Evolutionary conservation across 2,888 invertebrate genomes (phyloP).

Genomic region (Cremastobaeus sp.): DNA sequence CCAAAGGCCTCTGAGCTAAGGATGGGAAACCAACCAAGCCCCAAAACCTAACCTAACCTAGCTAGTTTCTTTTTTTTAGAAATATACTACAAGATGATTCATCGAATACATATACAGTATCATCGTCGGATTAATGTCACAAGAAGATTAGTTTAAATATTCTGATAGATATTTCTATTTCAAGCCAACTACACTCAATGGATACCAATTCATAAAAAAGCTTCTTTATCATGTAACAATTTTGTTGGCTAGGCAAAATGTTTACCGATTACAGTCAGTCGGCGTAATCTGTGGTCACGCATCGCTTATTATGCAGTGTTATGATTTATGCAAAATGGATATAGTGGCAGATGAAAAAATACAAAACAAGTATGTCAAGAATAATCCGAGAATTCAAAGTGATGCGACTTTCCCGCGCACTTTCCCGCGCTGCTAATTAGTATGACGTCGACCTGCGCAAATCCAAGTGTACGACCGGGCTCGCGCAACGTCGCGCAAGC

Average conservation of each 20-base stretch:
- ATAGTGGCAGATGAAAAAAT: constrained; percentile 10
- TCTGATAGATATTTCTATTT: neutral
- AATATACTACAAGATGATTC: too few species aligned
- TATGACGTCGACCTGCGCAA: constrained; percentile 34
- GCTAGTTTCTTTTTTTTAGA: too few species aligned
- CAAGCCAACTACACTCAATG: neutral
- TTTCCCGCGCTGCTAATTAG: constrained; percentile 51
- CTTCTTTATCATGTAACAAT: too few species aligned
- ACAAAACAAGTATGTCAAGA: constrained; percentile 34
- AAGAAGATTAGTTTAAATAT: neutral
- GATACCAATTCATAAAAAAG: too few species aligned
- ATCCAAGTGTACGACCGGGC: constrained; percentile 26
- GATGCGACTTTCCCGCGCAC: constrained; percentile 47
- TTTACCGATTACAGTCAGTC: too few species aligned
- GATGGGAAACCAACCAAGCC: too few species aligned
- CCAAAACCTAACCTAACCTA: too few species aligned
- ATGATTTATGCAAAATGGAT: constrained; percentile 15
- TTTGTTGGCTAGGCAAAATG: too few species aligned
- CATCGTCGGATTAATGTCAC: neutral
- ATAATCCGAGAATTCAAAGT: constrained; percentile 17
- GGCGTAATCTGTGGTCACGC: too few species aligned
- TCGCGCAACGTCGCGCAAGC: constrained; percentile 23
- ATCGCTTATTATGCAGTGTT: constrained; percentile 1
- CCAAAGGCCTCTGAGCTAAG: too few species aligned
- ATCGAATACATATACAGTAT: too few species aligned